Conservation (phyloP, 2,113 vertebrate species). For the Loxodonta africana region DNA sequence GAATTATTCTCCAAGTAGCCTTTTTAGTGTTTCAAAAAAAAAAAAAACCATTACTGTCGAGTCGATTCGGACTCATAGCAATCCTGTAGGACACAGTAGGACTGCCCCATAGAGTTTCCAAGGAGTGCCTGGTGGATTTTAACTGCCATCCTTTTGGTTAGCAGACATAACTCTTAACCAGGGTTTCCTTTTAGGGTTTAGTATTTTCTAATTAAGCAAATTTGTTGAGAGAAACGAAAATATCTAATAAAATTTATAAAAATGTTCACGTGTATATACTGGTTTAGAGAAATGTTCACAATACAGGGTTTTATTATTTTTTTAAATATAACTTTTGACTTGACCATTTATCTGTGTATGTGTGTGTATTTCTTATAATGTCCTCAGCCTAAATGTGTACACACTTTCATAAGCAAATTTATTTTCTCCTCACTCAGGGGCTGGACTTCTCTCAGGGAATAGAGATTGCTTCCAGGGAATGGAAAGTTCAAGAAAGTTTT, state of each 20-base stretch:
- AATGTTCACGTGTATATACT: background rate
- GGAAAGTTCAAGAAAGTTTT: background rate
- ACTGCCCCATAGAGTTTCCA: too few species aligned
- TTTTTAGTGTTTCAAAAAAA: background rate
- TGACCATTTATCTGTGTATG: background rate
- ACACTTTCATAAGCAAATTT: background rate
- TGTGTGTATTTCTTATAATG: background rate
- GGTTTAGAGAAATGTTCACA: background rate
- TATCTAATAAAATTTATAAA: background rate
- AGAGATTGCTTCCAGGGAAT: background rate
- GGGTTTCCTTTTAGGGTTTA: background rate
- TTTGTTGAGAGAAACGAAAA: background rate
- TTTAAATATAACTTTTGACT: background rate
- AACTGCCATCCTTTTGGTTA: too few species aligned
- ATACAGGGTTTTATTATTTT: background rate
- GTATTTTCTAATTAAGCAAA: background rate
- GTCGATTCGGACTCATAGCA: too few species aligned
- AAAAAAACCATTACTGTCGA: too few species aligned
- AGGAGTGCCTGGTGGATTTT: too few species aligned
- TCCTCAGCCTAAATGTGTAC: background rate
- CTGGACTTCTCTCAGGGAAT: background rate
- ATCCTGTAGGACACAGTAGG: too few species aligned
- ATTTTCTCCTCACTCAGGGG: background rate
- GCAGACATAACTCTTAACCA: too few species aligned
- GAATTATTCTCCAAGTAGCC: background rate